Base-by-base conservation (phyloP, 2,797 vertebrate genomes). In the Siniperca undulata region DNA sequence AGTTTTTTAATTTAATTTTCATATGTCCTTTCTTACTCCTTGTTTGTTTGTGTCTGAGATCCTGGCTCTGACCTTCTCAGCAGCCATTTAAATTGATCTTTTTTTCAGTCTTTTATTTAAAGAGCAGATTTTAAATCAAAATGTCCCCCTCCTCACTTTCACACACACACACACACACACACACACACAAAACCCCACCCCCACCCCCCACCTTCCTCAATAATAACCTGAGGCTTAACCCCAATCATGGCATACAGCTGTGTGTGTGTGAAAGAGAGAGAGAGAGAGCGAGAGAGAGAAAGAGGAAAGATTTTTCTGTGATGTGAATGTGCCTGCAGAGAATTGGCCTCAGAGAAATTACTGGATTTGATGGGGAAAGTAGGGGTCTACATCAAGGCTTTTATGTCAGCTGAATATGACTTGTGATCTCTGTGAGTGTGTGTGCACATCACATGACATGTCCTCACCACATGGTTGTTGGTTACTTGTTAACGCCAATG, bases 221-320 rank as follows among this genome's bases (percentile, higher is more conserved):
- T 75, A 85, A 85, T 85, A 88, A 84, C 74, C 77, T 30, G 27
- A 78, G 58, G 80, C 66, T 88, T 89, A 86, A 88, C 87, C 85
- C 77, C 67, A 88, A 82, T 84, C 82, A 82, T 61, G 59, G 60
- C 44, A 70, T 66, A 80, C 81, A 78, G 78, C 84, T 70, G 17
- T 71, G 38, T 58, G 19, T 75, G 62, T 66, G 30, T 38, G 44
- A 7, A 7, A 48, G 46, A 10, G 40, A 8, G 38, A 14, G 44
- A 44, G 42, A 12, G 42, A 27, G 27, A 27, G 27, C n/a, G n/a
- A n/a, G n/a, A n/a, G n/a, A n/a, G n/a, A 40, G 38, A 40, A 22
- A 30, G 55, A 19, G 27, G 68, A 62, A 46, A 82, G 50, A 77
- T 84, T 75, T 74, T 65, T 52, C 65, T 68, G 50, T 62, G 62